phyloP scores from a whole-genome alignment of 2,113 vertebrate species.

The Albula glossodonta region DNA sequence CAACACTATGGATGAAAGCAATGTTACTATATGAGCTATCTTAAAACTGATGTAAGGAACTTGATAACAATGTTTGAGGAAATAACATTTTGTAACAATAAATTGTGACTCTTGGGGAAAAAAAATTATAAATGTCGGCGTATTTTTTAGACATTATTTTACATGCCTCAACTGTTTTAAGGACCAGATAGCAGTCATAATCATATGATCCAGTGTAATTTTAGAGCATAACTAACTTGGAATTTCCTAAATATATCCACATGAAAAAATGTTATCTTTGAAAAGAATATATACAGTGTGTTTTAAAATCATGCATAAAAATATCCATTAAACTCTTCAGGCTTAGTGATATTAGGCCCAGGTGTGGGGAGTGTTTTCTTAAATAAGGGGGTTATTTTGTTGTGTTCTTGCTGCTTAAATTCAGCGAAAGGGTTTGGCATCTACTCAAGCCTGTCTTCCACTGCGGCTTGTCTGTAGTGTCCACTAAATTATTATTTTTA shows the following conservation, averaged over 20 bases:
- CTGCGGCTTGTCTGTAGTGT: background rate
- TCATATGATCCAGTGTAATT: constrained; percentile 45
- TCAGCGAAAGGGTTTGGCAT: background rate
- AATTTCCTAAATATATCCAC: constrained; percentile 38
- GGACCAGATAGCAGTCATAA: constrained; percentile 28
- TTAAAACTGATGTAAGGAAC: background rate
- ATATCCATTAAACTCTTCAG: background rate
- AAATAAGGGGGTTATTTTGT: background rate
- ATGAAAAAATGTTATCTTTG: background rate
- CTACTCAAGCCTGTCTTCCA: background rate
- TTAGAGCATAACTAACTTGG: constrained; percentile 30
- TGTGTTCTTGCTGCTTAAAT: background rate
- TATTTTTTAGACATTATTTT: background rate
- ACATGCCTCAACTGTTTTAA: background rate
- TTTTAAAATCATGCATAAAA: background rate
- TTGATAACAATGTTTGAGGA: background rate
- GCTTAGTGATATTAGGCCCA: background rate
- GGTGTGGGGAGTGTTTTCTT: background rate
- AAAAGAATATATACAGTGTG: background rate
- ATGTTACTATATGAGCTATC: constrained; percentile 44
- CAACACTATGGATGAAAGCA: constrained; percentile 38
- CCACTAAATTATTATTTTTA: background rate
- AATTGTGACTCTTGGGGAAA: constrained; percentile 41
- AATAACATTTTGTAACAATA: constrained; percentile 48
- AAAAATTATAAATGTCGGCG: background rate